Percentiles rank a stretch among this genome's conserved stretches.
Evolutionary conservation across 2,797 vertebrate species (phyloP).

Genomic region (Serranus cabrilla): DNA sequence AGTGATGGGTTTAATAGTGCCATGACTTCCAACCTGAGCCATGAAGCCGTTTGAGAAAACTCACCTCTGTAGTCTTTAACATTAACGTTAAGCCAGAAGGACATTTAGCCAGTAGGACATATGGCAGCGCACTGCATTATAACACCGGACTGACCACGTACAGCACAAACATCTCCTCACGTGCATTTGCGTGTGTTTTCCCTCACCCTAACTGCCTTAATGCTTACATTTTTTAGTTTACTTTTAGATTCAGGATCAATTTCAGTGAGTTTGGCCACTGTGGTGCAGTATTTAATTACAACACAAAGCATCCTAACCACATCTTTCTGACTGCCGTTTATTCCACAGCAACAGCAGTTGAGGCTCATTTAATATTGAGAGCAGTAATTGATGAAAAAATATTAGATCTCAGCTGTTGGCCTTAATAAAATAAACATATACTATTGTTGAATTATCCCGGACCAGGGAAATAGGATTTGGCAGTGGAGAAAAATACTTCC

Average conservation of each 20-base stretch:
- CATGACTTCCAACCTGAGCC: too few relatives aligned
- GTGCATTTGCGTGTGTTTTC: too few relatives aligned
- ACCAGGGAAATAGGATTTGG: slow-evolving; percentile 3
- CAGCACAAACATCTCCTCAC: too few relatives aligned
- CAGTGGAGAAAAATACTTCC: slow-evolving; percentile 1
- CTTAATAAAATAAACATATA: not conserved
- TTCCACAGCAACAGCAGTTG: slow-evolving; percentile 16
- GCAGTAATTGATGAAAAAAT: not conserved
- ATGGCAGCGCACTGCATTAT: too few relatives aligned
- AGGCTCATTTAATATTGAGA: not conserved
- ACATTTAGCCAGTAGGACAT: too few relatives aligned
- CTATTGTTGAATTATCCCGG: slow-evolving; percentile 4
- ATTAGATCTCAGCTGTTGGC: not conserved
- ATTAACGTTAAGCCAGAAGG: too few relatives aligned
- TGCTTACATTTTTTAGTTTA: not conserved
- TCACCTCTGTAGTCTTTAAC: too few relatives aligned
- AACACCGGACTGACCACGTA: too few relatives aligned
- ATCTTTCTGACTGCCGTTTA: not conserved
- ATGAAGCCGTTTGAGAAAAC: too few relatives aligned
- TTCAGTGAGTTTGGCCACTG: not conserved
- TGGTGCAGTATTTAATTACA: not conserved
- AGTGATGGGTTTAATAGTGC: too few relatives aligned
- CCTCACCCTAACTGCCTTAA: not conserved
- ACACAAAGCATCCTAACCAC: not conserved
- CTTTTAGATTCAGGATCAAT: not conserved